A percentile compares a stretch with the other conserved stretches of the same genome.
Evolutionary conservation across 1,140 invertebrate species (phyloP).

Genomic region (Calephelis virginiensis): DNA sequence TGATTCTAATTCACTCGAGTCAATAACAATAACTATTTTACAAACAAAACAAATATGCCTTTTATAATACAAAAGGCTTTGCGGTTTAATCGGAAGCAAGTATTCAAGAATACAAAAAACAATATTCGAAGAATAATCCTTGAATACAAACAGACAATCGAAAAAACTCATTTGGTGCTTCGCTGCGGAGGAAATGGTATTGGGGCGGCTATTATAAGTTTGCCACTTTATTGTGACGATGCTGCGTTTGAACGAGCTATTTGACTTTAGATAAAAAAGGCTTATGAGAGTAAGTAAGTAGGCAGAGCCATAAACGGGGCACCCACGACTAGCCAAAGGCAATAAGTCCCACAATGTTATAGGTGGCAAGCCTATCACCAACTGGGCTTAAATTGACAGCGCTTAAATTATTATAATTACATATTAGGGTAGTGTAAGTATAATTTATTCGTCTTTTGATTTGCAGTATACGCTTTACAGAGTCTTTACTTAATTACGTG

Average conservation of each 20-base stretch:
- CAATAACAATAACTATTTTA: conserved; percentile 1
- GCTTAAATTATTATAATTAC: no score
- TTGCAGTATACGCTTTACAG: no score
- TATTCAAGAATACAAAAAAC: conserved; percentile 28
- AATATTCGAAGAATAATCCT: conserved; percentile 26
- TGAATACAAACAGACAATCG: conserved; percentile 27
- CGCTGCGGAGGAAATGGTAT: conserved; percentile 35
- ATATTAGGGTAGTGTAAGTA: no score
- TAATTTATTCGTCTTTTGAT: no score
- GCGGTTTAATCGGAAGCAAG: conserved; percentile 26
- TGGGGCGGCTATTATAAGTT: conserved; percentile 36
- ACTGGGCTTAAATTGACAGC: no score
- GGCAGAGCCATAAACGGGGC: no score
- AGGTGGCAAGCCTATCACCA: no score
- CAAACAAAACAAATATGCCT: conserved; percentile 20
- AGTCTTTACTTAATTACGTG: no score
- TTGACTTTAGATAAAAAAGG: neutral
- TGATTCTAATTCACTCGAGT: neutral
- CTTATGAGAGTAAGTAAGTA: no score
- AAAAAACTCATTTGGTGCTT: conserved; percentile 40
- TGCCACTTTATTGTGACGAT: conserved; percentile 37
- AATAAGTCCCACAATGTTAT: no score
- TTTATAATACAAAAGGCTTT: conserved; percentile 22
- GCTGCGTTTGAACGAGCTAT: conserved; percentile 26
- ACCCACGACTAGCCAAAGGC: no score